phyloP scores from a whole-genome alignment of 1,140 invertebrate species.

The Zaprionus ornatus region DNA sequence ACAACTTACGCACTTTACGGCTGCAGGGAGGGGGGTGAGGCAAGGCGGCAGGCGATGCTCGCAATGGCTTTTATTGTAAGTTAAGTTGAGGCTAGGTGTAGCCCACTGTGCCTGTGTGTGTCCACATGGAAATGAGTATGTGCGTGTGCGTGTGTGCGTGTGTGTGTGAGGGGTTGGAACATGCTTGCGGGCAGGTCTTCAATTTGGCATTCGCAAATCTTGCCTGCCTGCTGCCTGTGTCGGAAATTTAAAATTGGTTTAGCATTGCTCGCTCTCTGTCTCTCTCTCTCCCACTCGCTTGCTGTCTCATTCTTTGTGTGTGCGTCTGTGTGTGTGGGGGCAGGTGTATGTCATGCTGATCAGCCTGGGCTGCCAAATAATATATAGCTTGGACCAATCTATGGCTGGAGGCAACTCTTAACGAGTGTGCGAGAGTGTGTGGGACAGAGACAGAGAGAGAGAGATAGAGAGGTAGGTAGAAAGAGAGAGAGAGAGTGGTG shows the following conservation, averaged over 20 bases:
- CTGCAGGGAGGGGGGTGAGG: not conserved
- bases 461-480: not conserved
- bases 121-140: not conserved
- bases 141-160: conserved; percentile 25
- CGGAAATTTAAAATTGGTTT: conserved; percentile 74
- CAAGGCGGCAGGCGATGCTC: conserved; percentile 36
- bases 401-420: conserved; percentile 45
- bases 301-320: not conserved
- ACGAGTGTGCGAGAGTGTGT: conserved; percentile 34
- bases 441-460: not conserved
- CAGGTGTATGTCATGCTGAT: conserved; percentile 49
- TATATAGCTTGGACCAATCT: conserved; percentile 39
- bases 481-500: not conserved
- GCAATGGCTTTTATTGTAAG: conserved; percentile 76
- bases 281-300: not conserved
- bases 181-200: conserved; percentile 35
- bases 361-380: conserved; percentile 55
- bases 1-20: conserved; percentile 72
- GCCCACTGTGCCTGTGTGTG: conserved; percentile 4
- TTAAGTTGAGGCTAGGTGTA: conserved; percentile 54
- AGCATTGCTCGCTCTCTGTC: conserved; percentile 9
- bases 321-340: conserved; percentile 1
- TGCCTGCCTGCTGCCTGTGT: conserved; percentile 32
- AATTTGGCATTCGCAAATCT: conserved; percentile 78
- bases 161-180: conserved; percentile 33